Evolutionary conservation across 2,797 vertebrate species (phyloP).

Genomic region (Enteromius paludinosus): DNA sequence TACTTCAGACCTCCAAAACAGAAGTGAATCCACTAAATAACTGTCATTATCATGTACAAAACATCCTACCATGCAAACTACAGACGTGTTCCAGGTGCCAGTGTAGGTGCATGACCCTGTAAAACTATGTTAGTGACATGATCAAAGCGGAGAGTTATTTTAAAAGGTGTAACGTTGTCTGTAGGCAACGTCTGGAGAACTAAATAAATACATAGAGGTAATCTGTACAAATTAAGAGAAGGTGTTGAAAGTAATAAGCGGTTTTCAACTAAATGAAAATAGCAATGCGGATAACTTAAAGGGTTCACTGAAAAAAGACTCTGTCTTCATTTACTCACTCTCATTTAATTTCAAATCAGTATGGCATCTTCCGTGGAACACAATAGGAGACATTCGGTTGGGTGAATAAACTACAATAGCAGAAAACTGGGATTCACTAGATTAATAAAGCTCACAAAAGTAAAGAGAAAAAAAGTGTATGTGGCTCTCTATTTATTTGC

Average conservation of each 20-base stretch:
- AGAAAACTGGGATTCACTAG: not conserved
- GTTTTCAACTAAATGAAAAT: slow-evolving; percentile 1
- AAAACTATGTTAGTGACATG: slow-evolving; percentile 56
- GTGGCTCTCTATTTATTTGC: not conserved
- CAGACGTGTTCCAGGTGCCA: slow-evolving; percentile 68
- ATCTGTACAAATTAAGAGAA: slow-evolving; percentile 6
- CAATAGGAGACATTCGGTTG: not conserved
- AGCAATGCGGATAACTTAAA: not conserved
- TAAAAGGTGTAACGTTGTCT: slow-evolving; percentile 36
- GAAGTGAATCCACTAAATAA: slow-evolving; percentile 65
- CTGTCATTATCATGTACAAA: slow-evolving; percentile 71
- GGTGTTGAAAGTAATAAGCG: slow-evolving; percentile 4
- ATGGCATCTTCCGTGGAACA: not conserved
- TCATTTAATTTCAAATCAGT: not conserved
- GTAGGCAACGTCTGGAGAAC: slow-evolving; percentile 33
- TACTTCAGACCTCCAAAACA: slow-evolving; percentile 60
- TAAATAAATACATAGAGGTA: slow-evolving; percentile 17
- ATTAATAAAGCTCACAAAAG: not conserved
- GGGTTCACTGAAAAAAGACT: not conserved
- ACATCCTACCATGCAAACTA: slow-evolving; percentile 61
- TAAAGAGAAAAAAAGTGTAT: not conserved
- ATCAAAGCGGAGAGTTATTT: slow-evolving; percentile 40
- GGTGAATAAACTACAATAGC: not conserved
- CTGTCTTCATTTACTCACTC: not conserved
- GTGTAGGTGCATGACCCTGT: slow-evolving; percentile 54